These are phyloP conservation scores for Drosophila acutilabella DNA, from an alignment of 2,888 invertebrate species.

Conservation along the genomic window DNA sequence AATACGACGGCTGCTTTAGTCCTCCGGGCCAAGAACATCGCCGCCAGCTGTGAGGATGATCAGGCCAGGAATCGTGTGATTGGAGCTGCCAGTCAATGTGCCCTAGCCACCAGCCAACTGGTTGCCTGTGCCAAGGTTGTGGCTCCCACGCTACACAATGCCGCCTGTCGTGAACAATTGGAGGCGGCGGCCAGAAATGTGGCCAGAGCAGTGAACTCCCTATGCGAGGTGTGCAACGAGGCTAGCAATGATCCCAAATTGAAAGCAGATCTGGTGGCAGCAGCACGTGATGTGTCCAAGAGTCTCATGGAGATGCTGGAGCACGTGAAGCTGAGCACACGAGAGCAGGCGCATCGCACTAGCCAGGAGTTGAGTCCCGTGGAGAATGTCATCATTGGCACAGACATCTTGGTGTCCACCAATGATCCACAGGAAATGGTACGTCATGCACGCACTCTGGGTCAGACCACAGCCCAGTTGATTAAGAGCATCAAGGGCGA, in stretches of 20 bases:
- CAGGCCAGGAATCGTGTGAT: slow-evolving; percentile 89
- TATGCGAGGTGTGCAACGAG: slow-evolving; percentile 93
- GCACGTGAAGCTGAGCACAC: slow-evolving; percentile 92
- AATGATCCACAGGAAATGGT: slow-evolving; percentile 98
- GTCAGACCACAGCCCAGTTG: slow-evolving; percentile 96
- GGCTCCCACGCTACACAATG: slow-evolving; percentile 92
- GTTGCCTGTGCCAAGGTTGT: slow-evolving; percentile 98
- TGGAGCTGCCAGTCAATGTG: slow-evolving; percentile 98
- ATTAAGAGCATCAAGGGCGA: slow-evolving; percentile 98
- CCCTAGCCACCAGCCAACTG: slow-evolving; percentile 97
- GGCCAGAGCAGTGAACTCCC: slow-evolving; percentile 94
- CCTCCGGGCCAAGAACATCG: slow-evolving; percentile 97
- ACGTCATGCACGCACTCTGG: slow-evolving; percentile 94
- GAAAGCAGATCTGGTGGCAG: slow-evolving; percentile 91
- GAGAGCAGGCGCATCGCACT: slow-evolving; percentile 88
- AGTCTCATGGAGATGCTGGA: slow-evolving; percentile 95
- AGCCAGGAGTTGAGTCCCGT: slow-evolving; percentile 92
- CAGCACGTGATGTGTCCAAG: slow-evolving; percentile 94
- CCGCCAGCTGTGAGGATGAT: slow-evolving; percentile 92
- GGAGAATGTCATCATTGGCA: slow-evolving; percentile 95
- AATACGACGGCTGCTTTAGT: slow-evolving; percentile 99
- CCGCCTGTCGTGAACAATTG: slow-evolving; percentile 95
- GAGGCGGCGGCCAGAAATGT: slow-evolving; percentile 97
- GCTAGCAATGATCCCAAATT: slow-evolving; percentile 89
- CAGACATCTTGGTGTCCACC: slow-evolving; percentile 94